Evolutionary conservation across 2,797 vertebrate species (phyloP).

Genomic region (Sebastes hopkinsi): DNA sequence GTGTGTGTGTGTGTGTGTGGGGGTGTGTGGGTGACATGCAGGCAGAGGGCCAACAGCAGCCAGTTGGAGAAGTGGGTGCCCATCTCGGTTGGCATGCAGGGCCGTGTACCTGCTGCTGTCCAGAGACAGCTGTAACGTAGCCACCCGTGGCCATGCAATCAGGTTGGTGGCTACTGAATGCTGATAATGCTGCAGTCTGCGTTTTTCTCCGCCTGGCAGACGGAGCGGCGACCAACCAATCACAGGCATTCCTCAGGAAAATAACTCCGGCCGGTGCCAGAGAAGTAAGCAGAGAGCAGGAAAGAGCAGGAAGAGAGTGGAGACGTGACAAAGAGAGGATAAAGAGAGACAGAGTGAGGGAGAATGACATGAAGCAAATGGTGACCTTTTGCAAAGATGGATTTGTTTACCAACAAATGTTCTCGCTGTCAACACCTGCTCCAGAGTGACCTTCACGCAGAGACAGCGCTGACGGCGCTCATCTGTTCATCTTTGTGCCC

Average conservation of each 20-base stretch:
- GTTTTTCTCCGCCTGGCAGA: conserved; percentile 67
- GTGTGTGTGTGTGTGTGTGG: conserved; percentile 8
- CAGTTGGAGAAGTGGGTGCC: conserved; percentile 81
- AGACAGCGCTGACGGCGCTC: conserved; percentile 84
- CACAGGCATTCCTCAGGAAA: conserved; percentile 87
- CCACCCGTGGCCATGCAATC: conserved; percentile 89
- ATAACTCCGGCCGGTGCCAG: conserved; percentile 51
- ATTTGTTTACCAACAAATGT: conserved; percentile 92
- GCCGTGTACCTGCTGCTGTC: conserved; percentile 83
- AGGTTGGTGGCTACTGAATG: conserved; percentile 85
- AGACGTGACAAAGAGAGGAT: neutral
- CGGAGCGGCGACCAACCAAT: conserved; percentile 74
- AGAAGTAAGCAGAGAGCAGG: conserved; percentile 29
- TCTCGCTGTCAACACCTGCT: conserved; percentile 81
- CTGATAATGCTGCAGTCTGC: conserved; percentile 79
- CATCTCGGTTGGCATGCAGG: conserved; percentile 86
- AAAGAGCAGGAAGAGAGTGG: conserved; percentile 6
- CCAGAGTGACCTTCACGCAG: conserved; percentile 88
- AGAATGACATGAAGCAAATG: conserved; percentile 78
- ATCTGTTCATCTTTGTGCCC: conserved; percentile 81
- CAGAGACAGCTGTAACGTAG: conserved; percentile 92
- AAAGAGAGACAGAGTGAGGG: neutral
- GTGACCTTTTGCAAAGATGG: conserved; percentile 94
- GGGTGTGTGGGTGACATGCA: conserved; percentile 37
- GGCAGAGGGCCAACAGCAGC: conserved; percentile 88